These are phyloP conservation scores for Thamnophis sirtalis DNA, from an alignment of 2,113 vertebrate genomes.

Conservation along the genomic window DNA sequence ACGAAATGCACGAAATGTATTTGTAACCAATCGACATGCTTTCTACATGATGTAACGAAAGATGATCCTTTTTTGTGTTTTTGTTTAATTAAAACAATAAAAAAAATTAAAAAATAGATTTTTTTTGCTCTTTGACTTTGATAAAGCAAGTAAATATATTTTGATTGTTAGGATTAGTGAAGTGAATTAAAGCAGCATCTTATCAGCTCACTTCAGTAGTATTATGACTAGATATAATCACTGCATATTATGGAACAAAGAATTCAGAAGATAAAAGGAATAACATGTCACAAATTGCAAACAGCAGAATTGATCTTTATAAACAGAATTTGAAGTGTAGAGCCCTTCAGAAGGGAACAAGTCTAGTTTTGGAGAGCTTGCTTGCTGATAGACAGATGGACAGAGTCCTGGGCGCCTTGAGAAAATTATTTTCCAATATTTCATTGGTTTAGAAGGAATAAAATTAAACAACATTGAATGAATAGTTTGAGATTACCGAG, in stretches of 20 bases:
- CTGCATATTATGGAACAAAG: not conserved
- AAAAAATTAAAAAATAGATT: no score
- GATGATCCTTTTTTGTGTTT: no score
- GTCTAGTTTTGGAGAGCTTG: no score
- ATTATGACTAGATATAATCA: not conserved
- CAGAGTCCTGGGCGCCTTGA: no score
- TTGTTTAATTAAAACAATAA: no score
- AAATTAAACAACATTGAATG: not conserved
- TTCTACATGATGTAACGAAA: no score
- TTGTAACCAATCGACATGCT: no score
- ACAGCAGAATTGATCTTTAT: not conserved
- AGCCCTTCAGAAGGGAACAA: not conserved
- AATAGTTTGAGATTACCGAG: not conserved
- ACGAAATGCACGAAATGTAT: no score
- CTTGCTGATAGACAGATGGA: no score
- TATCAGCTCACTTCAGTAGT: not conserved
- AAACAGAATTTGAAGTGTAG: not conserved
- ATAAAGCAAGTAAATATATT: not conserved
- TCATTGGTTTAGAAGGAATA: not conserved
- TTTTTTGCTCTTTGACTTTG: not conserved
- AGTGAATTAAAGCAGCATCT: not conserved
- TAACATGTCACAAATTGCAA: not conserved
- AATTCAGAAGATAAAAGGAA: not conserved
- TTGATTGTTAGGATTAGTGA: not conserved
- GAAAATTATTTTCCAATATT: not conserved